Evolutionary conservation across 1,140 invertebrate genomes (phyloP), one percentile per base, ranked within the genome.

Genomic region (Homalodisca vitripennis): DNA sequence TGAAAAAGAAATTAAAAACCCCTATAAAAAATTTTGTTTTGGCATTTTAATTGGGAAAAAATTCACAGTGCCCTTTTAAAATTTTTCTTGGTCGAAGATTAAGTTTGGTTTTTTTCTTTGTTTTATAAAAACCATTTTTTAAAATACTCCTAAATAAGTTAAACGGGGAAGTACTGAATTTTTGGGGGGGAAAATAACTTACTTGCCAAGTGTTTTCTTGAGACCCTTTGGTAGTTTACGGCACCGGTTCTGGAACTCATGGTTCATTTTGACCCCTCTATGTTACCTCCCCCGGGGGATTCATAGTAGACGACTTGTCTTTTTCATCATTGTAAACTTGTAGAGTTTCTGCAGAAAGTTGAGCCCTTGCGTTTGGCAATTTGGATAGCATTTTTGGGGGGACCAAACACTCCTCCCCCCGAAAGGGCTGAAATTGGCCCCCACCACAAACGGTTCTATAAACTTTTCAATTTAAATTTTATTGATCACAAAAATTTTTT

Each of bases 181-280:
- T n/a, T n/a, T n/a, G n/a, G n/a, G n/a, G n/a, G n/a, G n/a, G n/a
- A n/a, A n/a, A n/a, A n/a, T n/a, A n/a, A n/a, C n/a, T n/a, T n/a
- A n/a, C n/a, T n/a, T n/a, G n/a, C n/a, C n/a, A n/a, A n/a, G n/a
- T 66, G 64, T 71, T 74, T 84, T 82, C 71, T 77, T 77, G 17
- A 77, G 69, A 24, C 93, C 95, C 80, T 97, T 95, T 0, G 96
- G 96, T 22, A 98, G 83, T 79, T 98, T 98, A 32, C 94, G 84
- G 74, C 94, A 97, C 72, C 94, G 88, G 78, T 97, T 97, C 82
- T 98, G 96, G 77, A 98, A 98, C 75, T 98, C 96, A 93, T 12
- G 98, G 81, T 78, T 98, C 95, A 77, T 96, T 98, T 98, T 71
- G 98, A 98, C 77, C 97, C 94, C 79, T 98, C 96, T 74, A 98